A percentile compares a stretch with the other conserved stretches of the same genome.
phyloP scores from a whole-genome alignment of 2,888 invertebrate species.

The Trissoscelio sp. region DNA sequence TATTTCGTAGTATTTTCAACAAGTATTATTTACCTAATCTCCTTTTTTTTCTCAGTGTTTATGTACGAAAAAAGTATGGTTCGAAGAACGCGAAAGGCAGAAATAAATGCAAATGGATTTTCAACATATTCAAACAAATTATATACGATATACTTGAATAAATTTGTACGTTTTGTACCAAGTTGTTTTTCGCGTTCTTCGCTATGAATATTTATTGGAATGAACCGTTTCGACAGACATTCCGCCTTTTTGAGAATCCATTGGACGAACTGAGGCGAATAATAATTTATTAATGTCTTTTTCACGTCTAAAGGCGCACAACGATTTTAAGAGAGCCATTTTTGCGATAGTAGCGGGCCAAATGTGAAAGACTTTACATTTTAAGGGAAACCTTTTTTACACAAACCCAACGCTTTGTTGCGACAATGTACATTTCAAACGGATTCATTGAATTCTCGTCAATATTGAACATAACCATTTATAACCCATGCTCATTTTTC shows the following conservation, averaged over 20 bases:
- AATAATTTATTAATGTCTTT: constrained; percentile 48
- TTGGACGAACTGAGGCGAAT: constrained; percentile 43
- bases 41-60: constrained; percentile 26
- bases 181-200: constrained; percentile 36
- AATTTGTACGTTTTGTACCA: constrained; percentile 55
- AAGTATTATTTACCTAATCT: constrained; percentile 20
- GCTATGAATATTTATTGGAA: constrained; percentile 48
- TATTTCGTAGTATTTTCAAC: constrained; percentile 7
- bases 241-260: constrained; percentile 40
- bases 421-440: constrained; percentile 45
- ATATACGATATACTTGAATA: constrained; percentile 3
- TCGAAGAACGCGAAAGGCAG: constrained; percentile 29
- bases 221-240: constrained; percentile 52
- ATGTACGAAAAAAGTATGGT: constrained; percentile 1
- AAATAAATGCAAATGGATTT: background rate
- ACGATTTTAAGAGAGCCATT: constrained; percentile 63
- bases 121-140: background rate
- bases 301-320: constrained; percentile 64
- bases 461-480: too few species aligned
- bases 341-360: constrained; percentile 61
- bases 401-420: constrained; percentile 38
- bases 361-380: constrained; percentile 59
- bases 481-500: too few species aligned
- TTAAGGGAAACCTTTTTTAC: constrained; percentile 55
- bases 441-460: background rate